Base-by-base conservation (phyloP, 2,888 invertebrate species). In the Ceraclea dissimilis region DNA sequence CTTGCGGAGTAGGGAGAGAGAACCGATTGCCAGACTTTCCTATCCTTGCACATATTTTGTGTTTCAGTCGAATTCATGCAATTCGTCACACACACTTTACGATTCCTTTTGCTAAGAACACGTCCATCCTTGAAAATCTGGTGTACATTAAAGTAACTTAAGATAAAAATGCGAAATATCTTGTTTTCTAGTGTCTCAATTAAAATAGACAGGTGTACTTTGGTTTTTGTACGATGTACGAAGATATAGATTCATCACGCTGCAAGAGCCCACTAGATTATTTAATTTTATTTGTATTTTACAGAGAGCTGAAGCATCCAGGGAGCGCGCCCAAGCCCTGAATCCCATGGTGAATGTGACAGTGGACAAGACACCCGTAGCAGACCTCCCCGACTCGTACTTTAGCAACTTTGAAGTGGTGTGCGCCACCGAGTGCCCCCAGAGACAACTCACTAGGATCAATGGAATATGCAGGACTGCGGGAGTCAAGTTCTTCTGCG, bases 311-410 rank as follows among this genome's bases (percentile, higher is more conserved):
- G 86, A 88, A 70, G 87, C 88, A 44, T 92, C 94, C 0, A 68
- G 90, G 47, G 73, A 79, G 49, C 81, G 90, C 65, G 89, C 93
- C 0, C 87, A 86, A 67, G 85, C 85, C 53, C 79, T 99, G 63
- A 99, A 99, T 75, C 94, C 95, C 0, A 90, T 95, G 86, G 98
- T 99, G 0, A 82, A 88, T 63, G 84, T 98, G 44, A 79, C 75
- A 0, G 77, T 84, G 0, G 87, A 89, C 66, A 80, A 80, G 0
- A 79, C 80, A 33, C 72, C 79, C 13, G 73, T 90, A 0, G 74
- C 80, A 11, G 76, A 82, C 22, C 86, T 93, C 66, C 75, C 83
- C 0, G 83, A 85, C 49, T 80, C 80, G 1, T 95, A 80, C 68
- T 93, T 91, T 66, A 70, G 76, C 21, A 69, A 79, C 43, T 97